Evolutionary conservation across 2,797 vertebrate genomes (phyloP), one percentile per base, ranked within the genome.

Genomic region (Gallinago nigripennis): DNA sequence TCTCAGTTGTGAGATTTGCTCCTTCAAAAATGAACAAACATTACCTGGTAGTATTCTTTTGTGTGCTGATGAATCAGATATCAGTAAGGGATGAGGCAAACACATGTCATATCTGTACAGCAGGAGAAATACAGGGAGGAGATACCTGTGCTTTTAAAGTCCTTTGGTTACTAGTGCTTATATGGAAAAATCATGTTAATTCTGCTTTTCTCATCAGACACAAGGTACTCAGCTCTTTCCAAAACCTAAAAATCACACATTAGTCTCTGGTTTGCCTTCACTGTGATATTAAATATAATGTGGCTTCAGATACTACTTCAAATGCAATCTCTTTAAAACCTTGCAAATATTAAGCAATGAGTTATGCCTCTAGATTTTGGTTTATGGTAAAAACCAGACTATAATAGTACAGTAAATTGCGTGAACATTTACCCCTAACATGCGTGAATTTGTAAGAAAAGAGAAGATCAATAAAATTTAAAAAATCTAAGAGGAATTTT

Each of bases 1-100:
- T 87, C 25, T 30, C 19, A 10, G 9, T 77, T 72, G 8, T 0
- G 0, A 65, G 16, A 6, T 41, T 33, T 45, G 2, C 21, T 39
- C 3, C 27, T 16, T 57, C 31, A 31, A 71, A 85, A 30, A 8
- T 8, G 16, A 58, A 7, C 28, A 53, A 33, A 27, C 18, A 33
- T 58, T 54, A 65, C 15, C 35, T 23, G 8, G 6, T 31, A 60
- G 13, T 20, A 10, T 50, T 66, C 3, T 60, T 80, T 82, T 28
- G 16, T 21, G 41, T 76, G 37, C 37, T 86, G 58, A 57, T 79
- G 63, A 69, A 65, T 6, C n/a, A 75, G 30, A 4, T 48, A n/a
- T 17, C 9, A 19, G 18, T 79, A 30, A 72, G 69, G 15, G 45
- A 68, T 3, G 5, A 86, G 33, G 43, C 10, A 54, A 45, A 72